These are phyloP conservation scores for Paramuricea clavata DNA, from an alignment of 92 coral and sea anemone genomes.

Conservation along the genomic window DNA sequence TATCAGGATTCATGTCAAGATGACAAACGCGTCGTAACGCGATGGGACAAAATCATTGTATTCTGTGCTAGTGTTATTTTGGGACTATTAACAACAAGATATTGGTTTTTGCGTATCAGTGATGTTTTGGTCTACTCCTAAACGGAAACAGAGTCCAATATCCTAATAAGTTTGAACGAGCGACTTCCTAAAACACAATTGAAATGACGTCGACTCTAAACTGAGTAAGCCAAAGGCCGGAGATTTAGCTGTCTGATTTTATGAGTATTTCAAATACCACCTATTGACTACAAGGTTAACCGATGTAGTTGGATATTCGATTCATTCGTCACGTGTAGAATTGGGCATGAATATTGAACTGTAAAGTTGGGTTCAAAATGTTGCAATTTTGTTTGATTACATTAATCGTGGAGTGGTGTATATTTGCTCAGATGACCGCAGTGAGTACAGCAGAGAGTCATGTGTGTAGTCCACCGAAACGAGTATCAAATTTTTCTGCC, in stretches of 20 bases:
- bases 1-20: not conserved
- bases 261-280: not conserved
- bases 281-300: not conserved
- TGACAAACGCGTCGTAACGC: not conserved
- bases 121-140: not conserved
- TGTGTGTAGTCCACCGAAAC: constrained; percentile 69
- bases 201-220: constrained; percentile 2
- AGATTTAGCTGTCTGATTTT: not conserved
- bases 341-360: not conserved
- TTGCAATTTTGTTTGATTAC: constrained; percentile 3
- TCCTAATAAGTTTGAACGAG: not conserved
- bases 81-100: not conserved
- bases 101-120: not conserved
- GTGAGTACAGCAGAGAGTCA: not conserved
- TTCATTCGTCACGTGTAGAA: not conserved
- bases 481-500: constrained; percentile 50
- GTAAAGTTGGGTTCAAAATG: not conserved
- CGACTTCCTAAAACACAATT: not conserved
- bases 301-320: not conserved
- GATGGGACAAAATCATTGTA: not conserved
- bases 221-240: not conserved
- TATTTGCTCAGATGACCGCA: constrained; percentile 9
- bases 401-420: constrained; percentile 3
- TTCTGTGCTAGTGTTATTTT: not conserved
- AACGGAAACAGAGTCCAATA: constrained; percentile 15